A percentile compares a stretch with the other conserved stretches of the same genome.
phyloP scores from a whole-genome alignment of 2,797 vertebrate species.

The Alauda arvensis region DNA sequence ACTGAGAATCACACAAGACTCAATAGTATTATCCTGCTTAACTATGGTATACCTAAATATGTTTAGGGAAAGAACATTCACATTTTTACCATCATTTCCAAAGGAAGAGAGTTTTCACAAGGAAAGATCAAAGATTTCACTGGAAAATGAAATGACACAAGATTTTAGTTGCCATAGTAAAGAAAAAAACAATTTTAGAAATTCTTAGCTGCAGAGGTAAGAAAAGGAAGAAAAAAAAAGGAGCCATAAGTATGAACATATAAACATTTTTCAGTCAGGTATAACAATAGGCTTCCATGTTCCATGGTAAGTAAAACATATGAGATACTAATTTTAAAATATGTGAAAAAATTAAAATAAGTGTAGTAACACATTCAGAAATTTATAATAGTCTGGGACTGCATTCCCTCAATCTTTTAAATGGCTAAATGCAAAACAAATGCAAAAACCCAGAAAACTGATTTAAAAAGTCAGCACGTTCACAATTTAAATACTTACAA shows the following conservation, averaged over 20 bases:
- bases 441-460: not conserved
- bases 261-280: not conserved
- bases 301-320: not conserved
- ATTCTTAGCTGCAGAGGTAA: not conserved
- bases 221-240: not conserved
- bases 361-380: not conserved
- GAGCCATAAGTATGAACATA: not conserved
- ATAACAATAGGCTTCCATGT: not conserved
- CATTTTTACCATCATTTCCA: not conserved
- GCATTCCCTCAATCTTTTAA: not conserved
- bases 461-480: not conserved
- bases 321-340: not conserved
- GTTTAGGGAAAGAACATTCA: not conserved
- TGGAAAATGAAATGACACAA: not conserved
- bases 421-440: not conserved
- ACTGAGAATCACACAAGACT: not conserved
- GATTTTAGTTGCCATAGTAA: not conserved
- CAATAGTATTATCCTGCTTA: not conserved
- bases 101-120: not conserved
- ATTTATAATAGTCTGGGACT: not conserved
- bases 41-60: fast-evolving
- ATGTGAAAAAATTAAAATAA: not conserved
- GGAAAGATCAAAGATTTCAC: not conserved
- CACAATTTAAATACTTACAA: slow-evolving; percentile 21
- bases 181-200: not conserved